Conservation (phyloP, 2,797 vertebrate species). For the Molossus alvarezi region DNA sequence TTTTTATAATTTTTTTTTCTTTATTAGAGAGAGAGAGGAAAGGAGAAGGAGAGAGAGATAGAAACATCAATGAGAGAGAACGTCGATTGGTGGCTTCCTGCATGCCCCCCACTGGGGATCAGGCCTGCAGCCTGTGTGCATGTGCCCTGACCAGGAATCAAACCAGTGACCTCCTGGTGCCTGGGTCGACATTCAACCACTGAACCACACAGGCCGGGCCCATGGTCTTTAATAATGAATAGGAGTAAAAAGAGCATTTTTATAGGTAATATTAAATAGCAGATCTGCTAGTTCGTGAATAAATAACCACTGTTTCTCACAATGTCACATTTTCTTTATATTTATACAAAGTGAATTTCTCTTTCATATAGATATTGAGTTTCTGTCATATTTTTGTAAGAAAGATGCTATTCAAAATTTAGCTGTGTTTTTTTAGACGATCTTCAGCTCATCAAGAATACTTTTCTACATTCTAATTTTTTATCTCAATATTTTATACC, state of each 20-base stretch:
- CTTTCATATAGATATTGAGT: not conserved
- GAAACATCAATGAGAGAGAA: too few species aligned
- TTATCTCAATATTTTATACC: constrained; percentile 22
- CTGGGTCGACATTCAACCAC: too few species aligned
- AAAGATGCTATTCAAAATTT: constrained; percentile 29
- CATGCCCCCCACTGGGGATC: too few species aligned
- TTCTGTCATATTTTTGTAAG: constrained; percentile 5
- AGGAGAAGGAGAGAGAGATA: too few species aligned
- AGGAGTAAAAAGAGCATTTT: not conserved
- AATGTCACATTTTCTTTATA: not conserved
- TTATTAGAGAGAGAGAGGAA: too few species aligned
- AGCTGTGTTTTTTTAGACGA: not conserved
- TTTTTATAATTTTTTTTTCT: too few species aligned
- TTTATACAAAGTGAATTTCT: constrained; percentile 2
- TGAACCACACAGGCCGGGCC: too few species aligned
- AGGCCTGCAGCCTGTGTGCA: too few species aligned
- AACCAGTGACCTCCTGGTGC: too few species aligned
- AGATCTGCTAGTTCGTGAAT: not conserved
- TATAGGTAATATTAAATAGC: not conserved
- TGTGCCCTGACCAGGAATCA: too few species aligned
- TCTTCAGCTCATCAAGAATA: constrained; percentile 35
- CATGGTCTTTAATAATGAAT: not conserved
- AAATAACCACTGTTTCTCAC: not conserved
- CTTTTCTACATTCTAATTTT: constrained; percentile 31
- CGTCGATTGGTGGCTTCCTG: too few species aligned